A percentile compares a stretch with the other conserved stretches of the same genome.
phyloP scores from a whole-genome alignment of 2,113 vertebrate species.

The Gracilinanus agilis region DNA sequence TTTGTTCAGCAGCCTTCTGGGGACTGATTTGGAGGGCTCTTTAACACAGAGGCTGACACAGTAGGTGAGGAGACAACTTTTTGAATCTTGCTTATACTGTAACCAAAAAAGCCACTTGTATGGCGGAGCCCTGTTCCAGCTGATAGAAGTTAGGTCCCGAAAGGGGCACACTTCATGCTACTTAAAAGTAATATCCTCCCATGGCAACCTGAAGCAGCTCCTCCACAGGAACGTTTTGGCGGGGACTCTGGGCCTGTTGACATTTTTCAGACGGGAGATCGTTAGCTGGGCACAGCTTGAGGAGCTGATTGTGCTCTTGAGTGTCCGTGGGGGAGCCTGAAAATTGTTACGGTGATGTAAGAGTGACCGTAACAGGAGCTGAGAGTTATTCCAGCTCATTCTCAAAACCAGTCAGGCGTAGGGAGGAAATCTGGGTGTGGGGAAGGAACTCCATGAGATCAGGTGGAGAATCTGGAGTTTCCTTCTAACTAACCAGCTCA shows the following conservation, averaged over 20 bases:
- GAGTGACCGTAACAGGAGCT: constrained; percentile 37
- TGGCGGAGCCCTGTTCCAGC: not conserved
- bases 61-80: not conserved
- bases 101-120: not conserved
- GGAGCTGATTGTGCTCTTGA: constrained; percentile 55
- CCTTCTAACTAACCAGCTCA: not conserved
- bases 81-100: not conserved
- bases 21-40: not conserved
- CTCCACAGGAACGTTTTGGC: constrained; percentile 39
- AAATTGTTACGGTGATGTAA: constrained; percentile 34
- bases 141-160: constrained; percentile 43
- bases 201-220: constrained; percentile 39
- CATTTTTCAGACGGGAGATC: constrained; percentile 43
- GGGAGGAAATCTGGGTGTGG: not conserved
- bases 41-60: not conserved
- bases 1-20: not conserved
- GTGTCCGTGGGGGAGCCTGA: constrained; percentile 29
- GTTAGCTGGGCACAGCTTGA: constrained; percentile 52
- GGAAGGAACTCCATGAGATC: constrained; percentile 35
- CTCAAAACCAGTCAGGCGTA: not conserved
- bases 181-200: constrained; percentile 34
- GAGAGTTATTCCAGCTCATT: constrained; percentile 29
- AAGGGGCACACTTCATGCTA: constrained; percentile 24
- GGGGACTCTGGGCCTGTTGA: constrained; percentile 42
- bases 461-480: constrained; percentile 21